A percentile compares a stretch with the other conserved stretches of the same genome.
Evolutionary conservation across 2,888 invertebrate species (phyloP).

Genomic region (Alentia gelatinosa): DNA sequence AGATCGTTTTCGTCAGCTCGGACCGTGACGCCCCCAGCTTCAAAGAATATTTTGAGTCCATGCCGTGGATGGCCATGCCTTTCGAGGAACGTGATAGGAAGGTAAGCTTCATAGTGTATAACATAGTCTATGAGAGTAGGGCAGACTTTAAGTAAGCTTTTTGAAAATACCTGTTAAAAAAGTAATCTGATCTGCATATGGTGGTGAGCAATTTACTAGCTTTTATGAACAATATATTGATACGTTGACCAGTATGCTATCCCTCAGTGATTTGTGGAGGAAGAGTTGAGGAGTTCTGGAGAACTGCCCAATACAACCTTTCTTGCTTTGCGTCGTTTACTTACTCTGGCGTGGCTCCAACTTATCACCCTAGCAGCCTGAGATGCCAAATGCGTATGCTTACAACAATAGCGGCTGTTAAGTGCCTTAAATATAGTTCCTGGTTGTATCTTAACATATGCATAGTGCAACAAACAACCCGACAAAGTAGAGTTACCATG

Average conservation of each 20-base stretch:
- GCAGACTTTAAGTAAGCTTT: neutral
- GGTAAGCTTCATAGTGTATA: constrained; percentile 59
- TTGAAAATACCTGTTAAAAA: neutral
- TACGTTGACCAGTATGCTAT: neutral
- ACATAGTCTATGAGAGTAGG: neutral
- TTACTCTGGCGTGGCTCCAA: no score
- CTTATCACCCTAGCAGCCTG: no score
- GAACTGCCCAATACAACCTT: no score
- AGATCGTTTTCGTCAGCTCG: constrained; percentile 82
- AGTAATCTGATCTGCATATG: neutral
- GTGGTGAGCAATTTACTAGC: neutral
- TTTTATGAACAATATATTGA: neutral
- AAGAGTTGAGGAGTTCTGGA: no score
- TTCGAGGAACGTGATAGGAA: constrained; percentile 71
- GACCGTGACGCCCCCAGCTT: constrained; percentile 79
- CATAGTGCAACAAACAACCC: no score
- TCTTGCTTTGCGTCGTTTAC: no score
- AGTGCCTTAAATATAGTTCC: no score
- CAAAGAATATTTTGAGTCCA: constrained; percentile 79
- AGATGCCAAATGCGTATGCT: no score
- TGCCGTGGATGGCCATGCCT: constrained; percentile 81
- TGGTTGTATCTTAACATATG: no score
- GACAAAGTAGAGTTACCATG: no score
- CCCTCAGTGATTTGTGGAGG: no score
- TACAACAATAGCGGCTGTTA: no score